Base-by-base conservation (phyloP, 2,113 vertebrate species). In the Ptilorrhoa leucosticta region DNA sequence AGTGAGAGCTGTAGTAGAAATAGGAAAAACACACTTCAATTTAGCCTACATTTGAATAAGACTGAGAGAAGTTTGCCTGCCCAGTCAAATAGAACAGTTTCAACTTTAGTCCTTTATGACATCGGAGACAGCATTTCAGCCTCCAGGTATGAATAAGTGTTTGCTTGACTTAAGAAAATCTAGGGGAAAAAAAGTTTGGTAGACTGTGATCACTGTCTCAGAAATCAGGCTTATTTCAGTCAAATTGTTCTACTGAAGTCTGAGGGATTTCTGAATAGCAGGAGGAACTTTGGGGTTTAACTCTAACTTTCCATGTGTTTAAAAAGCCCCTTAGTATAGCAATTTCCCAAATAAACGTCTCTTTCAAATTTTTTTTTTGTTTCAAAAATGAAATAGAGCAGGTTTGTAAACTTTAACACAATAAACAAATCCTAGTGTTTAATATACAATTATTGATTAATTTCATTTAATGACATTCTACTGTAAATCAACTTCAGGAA, bases 401-500 rank as follows among this genome's bases (percentile, higher is more conserved):
- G 26, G 47, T 83, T 70, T 81, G 90, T 96, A 95, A 95, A 95
- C 82, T 60, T 91, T 21, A 95, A 71, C 50, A 54, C 57, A 77
- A 80, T 70, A 57, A 93, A 88, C 72, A 71, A 73, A 27, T 40
- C 33, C 75, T 70, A 51, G 37, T 60, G 93, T 91, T 92, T 94
- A 95, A 95, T 96, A 96, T 56, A 87, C 78, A 93, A 70, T 83
- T 94, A 94, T 56, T 80, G 90, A 81, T 96, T 89, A 57, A 87
- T 87, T 84, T 97, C 37, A 93, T 94, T 94, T 86, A 65, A 77
- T 72, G 65, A 42, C 53, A 70, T 83, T 82, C 54, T 81, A 93
- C 68, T 90, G 90, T 95, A 96, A 96, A 87, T 96, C 75, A 93
- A 31, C 24, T 87, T 96, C 73, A 96, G 77, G 78, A 86, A 90